Base-by-base conservation (phyloP, 2,113 vertebrate genomes). In the Phyllopteryx taeniolatus region DNA sequence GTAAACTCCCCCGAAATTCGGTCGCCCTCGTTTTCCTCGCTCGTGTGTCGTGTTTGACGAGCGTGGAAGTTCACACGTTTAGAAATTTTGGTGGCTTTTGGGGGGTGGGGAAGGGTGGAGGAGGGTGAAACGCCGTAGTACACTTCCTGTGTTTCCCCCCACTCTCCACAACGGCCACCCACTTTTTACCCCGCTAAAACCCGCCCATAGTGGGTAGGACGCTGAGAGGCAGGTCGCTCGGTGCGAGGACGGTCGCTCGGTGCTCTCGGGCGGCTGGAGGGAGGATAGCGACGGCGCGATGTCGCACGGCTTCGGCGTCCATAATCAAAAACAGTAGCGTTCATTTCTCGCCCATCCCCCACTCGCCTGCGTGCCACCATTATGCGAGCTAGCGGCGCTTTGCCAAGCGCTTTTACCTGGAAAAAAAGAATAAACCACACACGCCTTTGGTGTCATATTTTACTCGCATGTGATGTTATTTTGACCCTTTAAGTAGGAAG, bases 181-280 rank as follows among this genome's bases (percentile, higher is more conserved):
- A 94, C 94, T 94, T 94, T 31, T 56, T 95, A 91, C 87, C 92
- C 91, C 91, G 89, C 86, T 89, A 93, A 94, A 94, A 95, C 95
- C 96, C 96, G 95, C 96, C 96, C 95, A 94, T 94, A 95, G 95
- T 96, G 95, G 95, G 95, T 94, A 97, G 97, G 96, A 98, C 95
- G 91, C 95, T 91, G 94, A 89, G 31, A 95, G 94, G 93, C 95
- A 94, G 35, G 88, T 90, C 87, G 85, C 89, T 88, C 85, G 83
- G 79, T 80, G 83, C 79, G 74, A 74, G 81, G 86, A 82, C 85
- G 83, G 85, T 80, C 85, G 79, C 68, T 76, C 85, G 79, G 70
- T 74, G 75, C 44, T 8, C 67, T 71, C 78, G 57, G 5, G 27
- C 77, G 75, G 64, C 11, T 76, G 42, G 35, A 42, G n/a, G 74